Percentiles rank a stretch among this genome's conserved stretches.
Evolutionary conservation across 2,797 vertebrate genomes (phyloP).

Genomic region (Danio kyathit): DNA sequence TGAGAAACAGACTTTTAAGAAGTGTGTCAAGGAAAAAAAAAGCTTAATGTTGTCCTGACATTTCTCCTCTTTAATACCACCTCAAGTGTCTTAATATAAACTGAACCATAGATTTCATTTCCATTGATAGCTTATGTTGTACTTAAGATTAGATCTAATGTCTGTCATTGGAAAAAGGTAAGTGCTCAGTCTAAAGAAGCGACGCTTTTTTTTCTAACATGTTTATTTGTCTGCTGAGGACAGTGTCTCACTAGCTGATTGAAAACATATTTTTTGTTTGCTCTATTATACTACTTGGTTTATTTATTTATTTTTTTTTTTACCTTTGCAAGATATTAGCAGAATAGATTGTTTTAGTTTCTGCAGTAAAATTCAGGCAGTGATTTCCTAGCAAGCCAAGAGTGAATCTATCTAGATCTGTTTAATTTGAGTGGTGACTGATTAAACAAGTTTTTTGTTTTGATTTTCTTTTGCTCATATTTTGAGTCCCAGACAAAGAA

Average conservation of each 20-base stretch:
- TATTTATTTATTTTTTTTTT: no score
- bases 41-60: constrained; percentile 37
- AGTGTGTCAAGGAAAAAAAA: constrained; percentile 43
- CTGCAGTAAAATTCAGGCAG: no score
- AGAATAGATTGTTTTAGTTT: neutral
- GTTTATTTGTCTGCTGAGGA: neutral
- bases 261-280: neutral
- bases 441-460: no score
- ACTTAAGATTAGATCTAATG: neutral
- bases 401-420: no score
- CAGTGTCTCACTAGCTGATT: neutral
- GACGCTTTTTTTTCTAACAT: neutral
- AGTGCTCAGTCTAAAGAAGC: neutral
- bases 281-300: no score
- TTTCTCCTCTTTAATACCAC: constrained; percentile 10
- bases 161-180: constrained; percentile 3
- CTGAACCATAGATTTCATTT: neutral
- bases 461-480: no score
- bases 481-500: neutral
- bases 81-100: neutral
- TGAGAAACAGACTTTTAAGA: constrained; percentile 94
- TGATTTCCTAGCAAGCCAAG: no score
- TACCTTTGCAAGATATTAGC: no score
- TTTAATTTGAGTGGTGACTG: no score
- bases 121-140: neutral